phyloP scores from a whole-genome alignment of 2,797 vertebrate species.

The Dryobates pubescens region DNA sequence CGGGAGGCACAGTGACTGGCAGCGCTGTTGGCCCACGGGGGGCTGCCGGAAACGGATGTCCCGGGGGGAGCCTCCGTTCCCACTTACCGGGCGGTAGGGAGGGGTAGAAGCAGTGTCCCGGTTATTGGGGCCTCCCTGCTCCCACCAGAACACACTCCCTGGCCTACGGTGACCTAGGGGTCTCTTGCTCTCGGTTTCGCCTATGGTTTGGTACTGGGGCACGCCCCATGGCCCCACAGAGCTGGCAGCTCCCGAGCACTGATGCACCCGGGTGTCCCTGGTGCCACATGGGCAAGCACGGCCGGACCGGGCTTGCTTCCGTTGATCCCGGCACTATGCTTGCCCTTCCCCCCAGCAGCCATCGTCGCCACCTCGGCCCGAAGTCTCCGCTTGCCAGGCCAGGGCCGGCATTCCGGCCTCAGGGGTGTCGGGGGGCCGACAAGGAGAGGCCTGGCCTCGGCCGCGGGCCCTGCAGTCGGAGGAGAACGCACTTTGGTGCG shows the following conservation, averaged over 20 bases:
- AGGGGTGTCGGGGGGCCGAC: too few species aligned
- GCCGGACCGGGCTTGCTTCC: neutral
- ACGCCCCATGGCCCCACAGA: neutral
- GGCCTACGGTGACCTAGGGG: neutral
- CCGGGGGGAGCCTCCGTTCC: neutral
- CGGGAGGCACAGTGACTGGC: too few species aligned
- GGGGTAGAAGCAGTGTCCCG: neutral
- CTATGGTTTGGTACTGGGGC: neutral
- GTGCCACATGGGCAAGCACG: neutral
- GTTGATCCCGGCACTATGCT: neutral
- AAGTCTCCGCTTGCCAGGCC: neutral
- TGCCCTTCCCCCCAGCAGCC: neutral
- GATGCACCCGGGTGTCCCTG: neutral
- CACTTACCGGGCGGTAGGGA: neutral
- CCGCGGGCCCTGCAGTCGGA: rapidly evolving
- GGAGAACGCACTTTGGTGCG: neutral
- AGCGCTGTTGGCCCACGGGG: neutral
- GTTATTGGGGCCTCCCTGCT: neutral
- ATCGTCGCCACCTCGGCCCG: neutral
- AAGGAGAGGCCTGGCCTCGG: neutral
- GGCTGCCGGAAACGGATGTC: conserved; percentile 18
- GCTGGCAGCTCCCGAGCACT: neutral
- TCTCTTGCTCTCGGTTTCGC: neutral
- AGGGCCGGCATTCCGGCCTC: neutral
- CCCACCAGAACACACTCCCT: rapidly evolving